Percentiles rank a stretch among this genome's conserved stretches.
phyloP scores from a whole-genome alignment of 2,113 vertebrate species.

The Stictonetta naevosa region DNA sequence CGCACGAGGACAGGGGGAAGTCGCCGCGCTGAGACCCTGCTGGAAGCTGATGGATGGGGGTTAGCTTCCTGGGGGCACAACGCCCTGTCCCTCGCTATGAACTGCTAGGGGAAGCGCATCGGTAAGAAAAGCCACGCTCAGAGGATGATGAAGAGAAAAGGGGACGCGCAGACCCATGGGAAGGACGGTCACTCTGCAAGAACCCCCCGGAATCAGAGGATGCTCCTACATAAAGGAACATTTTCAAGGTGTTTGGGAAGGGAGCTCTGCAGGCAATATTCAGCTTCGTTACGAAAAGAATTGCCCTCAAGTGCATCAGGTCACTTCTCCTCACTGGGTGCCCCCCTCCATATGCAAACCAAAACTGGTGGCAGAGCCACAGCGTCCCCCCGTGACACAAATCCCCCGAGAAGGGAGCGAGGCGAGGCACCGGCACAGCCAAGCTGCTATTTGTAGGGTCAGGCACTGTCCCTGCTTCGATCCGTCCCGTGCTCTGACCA shows the following conservation, averaged over 20 bases:
- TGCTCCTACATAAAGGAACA: accelerated
- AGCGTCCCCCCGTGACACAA: background rate
- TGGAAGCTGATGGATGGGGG: background rate
- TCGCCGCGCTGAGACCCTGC: background rate
- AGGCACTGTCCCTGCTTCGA: background rate
- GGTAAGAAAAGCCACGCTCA: background rate
- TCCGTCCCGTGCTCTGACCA: background rate
- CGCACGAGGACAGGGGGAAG: background rate
- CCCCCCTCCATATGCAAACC: accelerated
- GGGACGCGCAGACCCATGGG: accelerated
- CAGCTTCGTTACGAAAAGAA: background rate
- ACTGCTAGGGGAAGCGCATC: accelerated
- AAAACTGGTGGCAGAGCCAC: background rate
- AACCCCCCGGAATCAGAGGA: background rate
- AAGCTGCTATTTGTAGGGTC: conserved; percentile 57
- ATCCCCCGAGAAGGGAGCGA: conserved; percentile 49
- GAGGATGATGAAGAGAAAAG: background rate
- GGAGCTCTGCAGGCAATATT: background rate
- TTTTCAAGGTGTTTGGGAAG: background rate
- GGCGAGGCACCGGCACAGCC: conserved; percentile 43
- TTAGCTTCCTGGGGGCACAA: background rate
- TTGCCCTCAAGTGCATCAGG: background rate
- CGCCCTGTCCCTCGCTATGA: accelerated
- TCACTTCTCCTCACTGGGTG: background rate
- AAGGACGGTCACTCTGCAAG: background rate